phyloP scores from a whole-genome alignment of 2,797 vertebrate species.

The Phoxinus dragarum region DNA sequence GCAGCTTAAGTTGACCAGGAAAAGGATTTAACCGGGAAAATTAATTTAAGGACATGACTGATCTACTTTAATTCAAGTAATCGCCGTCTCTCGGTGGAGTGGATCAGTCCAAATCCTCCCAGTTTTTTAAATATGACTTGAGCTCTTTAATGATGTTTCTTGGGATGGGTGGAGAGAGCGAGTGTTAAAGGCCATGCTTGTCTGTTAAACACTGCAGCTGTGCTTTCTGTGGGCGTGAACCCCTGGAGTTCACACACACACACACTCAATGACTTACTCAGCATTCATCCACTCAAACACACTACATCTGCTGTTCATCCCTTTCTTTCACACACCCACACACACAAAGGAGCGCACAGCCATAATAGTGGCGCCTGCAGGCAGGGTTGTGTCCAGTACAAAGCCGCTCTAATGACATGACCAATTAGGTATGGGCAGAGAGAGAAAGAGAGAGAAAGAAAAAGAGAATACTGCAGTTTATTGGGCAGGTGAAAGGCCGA shows the following conservation, averaged over 20 bases:
- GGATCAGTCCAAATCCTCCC: conserved; percentile 24
- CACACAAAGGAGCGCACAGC: conserved; percentile 45
- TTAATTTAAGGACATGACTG: conserved; percentile 15
- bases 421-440: conserved; percentile 46
- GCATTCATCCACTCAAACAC: conserved; percentile 57
- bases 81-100: neutral
- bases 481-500: conserved; percentile 18
- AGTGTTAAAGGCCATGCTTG: conserved; percentile 30
- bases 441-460: conserved; percentile 1
- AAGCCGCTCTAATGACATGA: conserved; percentile 52
- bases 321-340: conserved; percentile 46
- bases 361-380: conserved; percentile 38
- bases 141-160: conserved; percentile 21
- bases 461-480: conserved; percentile 22
- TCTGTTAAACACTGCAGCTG: conserved; percentile 57
- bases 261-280: conserved; percentile 54
- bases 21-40: conserved; percentile 3
- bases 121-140: conserved; percentile 17
- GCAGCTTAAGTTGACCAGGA: conserved; percentile 1
- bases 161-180: neutral
- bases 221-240: conserved; percentile 44
- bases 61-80: conserved; percentile 22
- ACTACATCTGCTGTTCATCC: conserved; percentile 42
- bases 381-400: conserved; percentile 52
- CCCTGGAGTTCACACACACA: conserved; percentile 32